Evolutionary conservation across 2,797 vertebrate genomes (phyloP), one percentile per base, ranked within the genome.

Genomic region (Peromyscus nudipes): DNA sequence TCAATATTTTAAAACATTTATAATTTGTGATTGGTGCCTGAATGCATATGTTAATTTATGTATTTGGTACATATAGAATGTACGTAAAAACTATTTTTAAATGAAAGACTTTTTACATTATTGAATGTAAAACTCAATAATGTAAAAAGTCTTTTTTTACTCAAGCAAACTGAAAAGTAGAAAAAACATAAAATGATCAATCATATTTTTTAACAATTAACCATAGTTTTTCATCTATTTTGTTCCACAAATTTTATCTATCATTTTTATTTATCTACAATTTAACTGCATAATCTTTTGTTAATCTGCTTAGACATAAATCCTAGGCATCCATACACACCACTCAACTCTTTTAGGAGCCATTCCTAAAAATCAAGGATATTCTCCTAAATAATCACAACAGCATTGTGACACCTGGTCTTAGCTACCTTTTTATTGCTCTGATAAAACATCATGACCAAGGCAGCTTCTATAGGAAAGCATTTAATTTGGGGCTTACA

Each of bases 1-100:
- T 9, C 89, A 96, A 94, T 52, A 89, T 71, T 96, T 97, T 94
- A 73, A 88, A 95, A 84, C 43, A 89, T 91, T 57, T 95, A 62
- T 3, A 69, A 64, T 79, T 95, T 62, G 21, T 96, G 65, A 92
- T 87, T 94, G 21, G 17, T 94, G 37, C 77, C 75, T 95, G 19
- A 21, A 75, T 19, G 62, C 10, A 12, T 11, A 55, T 6, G n/a
- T 80, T 73, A 81, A 95, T 80, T 85, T 67, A 89, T 29, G 57
- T 31, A 76, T 86, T 81, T 83, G 46, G n/a, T 64, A 52, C 34
- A 89, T 62, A 64, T 14, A 71, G 62, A 96, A 82, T 10, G 55
- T 71, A 87, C 46, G 52, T 69, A 19, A 57, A 79, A 82, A 73
- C 29, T 64, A 67, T 80, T 86, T 92, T 93, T 76, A 75, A 94